Evolutionary conservation across 2,888 invertebrate species (phyloP), one percentile per base, ranked within the genome.

Genomic region (Chironomus tentans): DNA sequence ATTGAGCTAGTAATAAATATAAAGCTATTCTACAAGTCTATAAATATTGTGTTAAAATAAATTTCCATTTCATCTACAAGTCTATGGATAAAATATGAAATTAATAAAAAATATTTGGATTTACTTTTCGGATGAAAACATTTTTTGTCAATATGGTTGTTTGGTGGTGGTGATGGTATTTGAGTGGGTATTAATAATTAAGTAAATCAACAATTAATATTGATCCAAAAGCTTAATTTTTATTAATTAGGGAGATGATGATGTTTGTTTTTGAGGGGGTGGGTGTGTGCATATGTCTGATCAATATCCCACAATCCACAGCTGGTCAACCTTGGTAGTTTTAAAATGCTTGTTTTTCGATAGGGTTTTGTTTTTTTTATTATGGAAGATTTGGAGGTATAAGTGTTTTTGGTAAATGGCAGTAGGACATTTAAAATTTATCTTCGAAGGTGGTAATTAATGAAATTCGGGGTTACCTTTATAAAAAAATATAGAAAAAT

Each of bases 381-480:
- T 10, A 38, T 38, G 56, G 56, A 56, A 15, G 5, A 15, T 65
- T 13, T 24, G 65, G 12, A 65, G 21, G 24, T 65, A 65, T 22
- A 50, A 50, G 22, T 24, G 18, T 65, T 13, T 65, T 65, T 65
- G 68, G 21, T 72, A 72, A 72, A 72, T 72, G 62, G 72, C 62
- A 71, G 71, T 71, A 71, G 71, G 72, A 72, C 62, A 46, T 50
- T 70, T 38, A 10, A 50, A 15, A 4, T 24, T 24, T 21, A 21
- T 70, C 46, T 70, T 46, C 24, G 28, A 15, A 28, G 28, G 50
- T 24, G 15, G 56, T 50, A 12, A 15, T 72, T 72, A 72, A 72
- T 72, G 72, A 38, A 72, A 72, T 10, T 72, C 61, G 72, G 72
- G 72, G 38, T 72, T 61, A 18, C 72, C 72, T 72, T 72, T 61